Evolutionary conservation across 1,140 invertebrate genomes (phyloP).

Genomic region (Trichogramma pretiosum): DNA sequence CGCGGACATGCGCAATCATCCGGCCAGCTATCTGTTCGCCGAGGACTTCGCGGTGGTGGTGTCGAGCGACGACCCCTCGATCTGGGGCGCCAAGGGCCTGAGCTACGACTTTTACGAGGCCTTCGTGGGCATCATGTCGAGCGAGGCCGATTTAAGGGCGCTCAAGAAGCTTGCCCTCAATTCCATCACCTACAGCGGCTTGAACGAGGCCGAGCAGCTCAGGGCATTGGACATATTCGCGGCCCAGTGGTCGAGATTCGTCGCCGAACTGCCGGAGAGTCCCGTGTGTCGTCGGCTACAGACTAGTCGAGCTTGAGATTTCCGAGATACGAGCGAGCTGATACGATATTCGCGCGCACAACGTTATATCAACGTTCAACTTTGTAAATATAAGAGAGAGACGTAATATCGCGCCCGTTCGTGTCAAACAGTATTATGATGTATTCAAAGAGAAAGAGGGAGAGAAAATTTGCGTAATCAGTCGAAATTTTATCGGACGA

Average conservation of each 20-base stretch:
- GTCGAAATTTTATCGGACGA: no score
- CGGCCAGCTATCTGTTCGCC: conserved; percentile 57
- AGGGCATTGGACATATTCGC: conserved; percentile 23
- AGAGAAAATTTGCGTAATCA: no score
- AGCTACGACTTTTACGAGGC: conserved; percentile 76
- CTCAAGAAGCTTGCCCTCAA: conserved; percentile 73
- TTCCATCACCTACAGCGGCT: conserved; percentile 56
- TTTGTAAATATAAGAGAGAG: no score
- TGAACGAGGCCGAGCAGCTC: conserved; percentile 26
- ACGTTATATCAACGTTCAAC: no score
- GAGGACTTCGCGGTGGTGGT: conserved; percentile 52
- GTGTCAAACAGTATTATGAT: no score
- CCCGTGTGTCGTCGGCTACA: no score
- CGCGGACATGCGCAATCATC: conserved; percentile 71
- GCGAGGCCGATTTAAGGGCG: conserved; percentile 57
- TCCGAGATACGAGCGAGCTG: no score
- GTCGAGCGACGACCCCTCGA: conserved; percentile 65
- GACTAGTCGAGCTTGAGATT: no score
- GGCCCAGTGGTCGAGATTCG: neutral
- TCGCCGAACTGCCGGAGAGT: neutral
- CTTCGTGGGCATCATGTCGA: conserved; percentile 68
- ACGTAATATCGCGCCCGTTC: no score
- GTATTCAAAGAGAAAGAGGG: no score
- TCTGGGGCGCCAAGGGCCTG: conserved; percentile 66
- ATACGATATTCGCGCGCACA: no score